Conservation (phyloP, 2,797 vertebrate species). For the Myiothlypis chrysogaster region DNA sequence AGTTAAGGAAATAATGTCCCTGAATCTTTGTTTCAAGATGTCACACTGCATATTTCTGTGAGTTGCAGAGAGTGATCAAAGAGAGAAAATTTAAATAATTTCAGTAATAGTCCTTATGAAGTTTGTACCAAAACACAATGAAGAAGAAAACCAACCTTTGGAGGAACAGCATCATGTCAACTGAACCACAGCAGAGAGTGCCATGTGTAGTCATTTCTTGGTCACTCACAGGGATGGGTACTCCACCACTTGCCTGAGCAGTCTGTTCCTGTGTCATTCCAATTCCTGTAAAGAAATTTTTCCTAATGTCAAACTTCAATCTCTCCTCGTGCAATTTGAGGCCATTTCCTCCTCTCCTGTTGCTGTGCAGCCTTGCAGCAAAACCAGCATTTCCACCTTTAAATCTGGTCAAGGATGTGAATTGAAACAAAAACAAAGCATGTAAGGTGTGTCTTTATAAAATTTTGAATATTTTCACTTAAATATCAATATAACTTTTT, state of each 20-base stretch:
- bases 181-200: no score
- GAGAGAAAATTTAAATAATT: neutral
- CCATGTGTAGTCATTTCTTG: neutral
- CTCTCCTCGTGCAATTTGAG: neutral
- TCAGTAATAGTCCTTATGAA: neutral
- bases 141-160: neutral
- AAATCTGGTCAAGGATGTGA: neutral
- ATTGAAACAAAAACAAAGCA: neutral
- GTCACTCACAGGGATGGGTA: neutral
- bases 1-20: neutral
- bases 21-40: neutral
- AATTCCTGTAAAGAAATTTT: neutral
- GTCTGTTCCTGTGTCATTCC: rapidly evolving
- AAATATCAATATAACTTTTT: neutral
- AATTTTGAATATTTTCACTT: neutral
- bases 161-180: rapidly evolving
- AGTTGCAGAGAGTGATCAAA: neutral
- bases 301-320: neutral
- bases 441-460: neutral
- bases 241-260: neutral
- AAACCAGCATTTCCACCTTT: neutral
- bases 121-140: neutral
- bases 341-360: neutral
- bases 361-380: neutral
- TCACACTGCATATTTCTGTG: neutral